phyloP scores from a whole-genome alignment of 35 echinoderm and acorn worm species.

The Apostichopus californicus region DNA sequence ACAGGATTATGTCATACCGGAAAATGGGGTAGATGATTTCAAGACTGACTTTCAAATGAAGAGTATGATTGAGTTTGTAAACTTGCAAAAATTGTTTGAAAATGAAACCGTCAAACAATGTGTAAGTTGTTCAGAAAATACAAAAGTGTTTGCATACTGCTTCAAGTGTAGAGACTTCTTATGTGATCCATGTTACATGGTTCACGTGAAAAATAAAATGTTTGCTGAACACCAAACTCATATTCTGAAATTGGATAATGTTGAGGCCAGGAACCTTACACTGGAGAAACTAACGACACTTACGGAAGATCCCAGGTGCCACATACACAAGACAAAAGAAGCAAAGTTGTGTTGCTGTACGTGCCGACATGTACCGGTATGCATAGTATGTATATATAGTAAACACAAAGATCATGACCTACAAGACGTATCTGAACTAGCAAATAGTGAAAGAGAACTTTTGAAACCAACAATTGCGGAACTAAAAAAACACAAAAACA shows the following conservation, averaged over 20 bases:
- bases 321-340: background rate
- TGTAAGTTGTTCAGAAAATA: no score
- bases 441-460: no score
- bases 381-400: background rate
- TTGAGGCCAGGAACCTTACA: background rate
- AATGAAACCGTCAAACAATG: no score
- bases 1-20: background rate
- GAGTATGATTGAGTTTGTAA: background rate
- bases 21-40: background rate
- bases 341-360: conserved; percentile 12
- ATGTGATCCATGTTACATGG: no score
- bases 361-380: conserved; percentile 20
- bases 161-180: no score
- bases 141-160: no score
- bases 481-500: no score
- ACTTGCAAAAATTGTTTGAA: no score
- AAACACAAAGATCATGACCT: no score
- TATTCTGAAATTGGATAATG: background rate
- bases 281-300: background rate
- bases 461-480: no score
- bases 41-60: background rate
- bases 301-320: background rate
- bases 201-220: background rate
- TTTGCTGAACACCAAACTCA: background rate
- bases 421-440: no score